These are phyloP conservation scores for Liodrosophila aerea DNA, from an alignment of 2,888 invertebrate species.

Conservation along the genomic window DNA sequence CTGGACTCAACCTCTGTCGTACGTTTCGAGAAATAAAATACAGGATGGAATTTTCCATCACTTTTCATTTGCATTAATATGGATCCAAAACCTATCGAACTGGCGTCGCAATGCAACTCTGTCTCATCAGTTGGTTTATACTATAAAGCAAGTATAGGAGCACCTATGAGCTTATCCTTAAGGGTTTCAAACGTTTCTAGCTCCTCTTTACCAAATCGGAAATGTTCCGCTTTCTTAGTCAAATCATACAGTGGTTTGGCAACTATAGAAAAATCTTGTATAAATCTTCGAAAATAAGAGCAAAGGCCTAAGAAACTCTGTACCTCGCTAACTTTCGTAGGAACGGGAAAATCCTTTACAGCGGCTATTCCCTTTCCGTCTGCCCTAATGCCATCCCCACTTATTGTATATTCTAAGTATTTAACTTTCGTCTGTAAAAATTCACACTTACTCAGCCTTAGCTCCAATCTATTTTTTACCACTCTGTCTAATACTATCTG, in stretches of 20 bases:
- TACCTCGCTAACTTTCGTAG: conserved; percentile 4
- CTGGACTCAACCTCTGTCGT: background rate
- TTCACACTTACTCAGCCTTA: conserved; percentile 7
- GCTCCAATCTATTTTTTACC: conserved; percentile 6
- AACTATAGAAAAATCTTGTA: conserved; percentile 6
- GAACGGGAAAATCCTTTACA: conserved; percentile 4
- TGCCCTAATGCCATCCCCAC: conserved; percentile 12
- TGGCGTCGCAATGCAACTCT: too few species aligned
- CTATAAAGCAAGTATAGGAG: background rate
- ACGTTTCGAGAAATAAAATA: background rate
- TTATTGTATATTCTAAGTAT: conserved; percentile 8
- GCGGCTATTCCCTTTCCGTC: conserved; percentile 6
- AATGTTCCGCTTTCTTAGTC: background rate
- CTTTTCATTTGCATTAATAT: background rate
- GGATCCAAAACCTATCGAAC: background rate
- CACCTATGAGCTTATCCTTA: background rate
- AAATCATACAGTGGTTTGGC: conserved; percentile 4
- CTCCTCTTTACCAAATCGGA: background rate
- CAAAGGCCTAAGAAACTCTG: conserved; percentile 11
- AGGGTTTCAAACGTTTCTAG: background rate
- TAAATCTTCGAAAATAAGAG: conserved; percentile 9
- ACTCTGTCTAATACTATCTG: conserved; percentile 4
- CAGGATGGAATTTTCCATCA: background rate
- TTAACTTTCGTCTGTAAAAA: conserved; percentile 2
- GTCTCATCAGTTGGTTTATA: background rate